Percentiles rank a stretch among this genome's conserved stretches.
These are phyloP conservation scores for Drosophila nasuta DNA, from an alignment of 1,140 invertebrate species.

Conservation along the genomic window DNA sequence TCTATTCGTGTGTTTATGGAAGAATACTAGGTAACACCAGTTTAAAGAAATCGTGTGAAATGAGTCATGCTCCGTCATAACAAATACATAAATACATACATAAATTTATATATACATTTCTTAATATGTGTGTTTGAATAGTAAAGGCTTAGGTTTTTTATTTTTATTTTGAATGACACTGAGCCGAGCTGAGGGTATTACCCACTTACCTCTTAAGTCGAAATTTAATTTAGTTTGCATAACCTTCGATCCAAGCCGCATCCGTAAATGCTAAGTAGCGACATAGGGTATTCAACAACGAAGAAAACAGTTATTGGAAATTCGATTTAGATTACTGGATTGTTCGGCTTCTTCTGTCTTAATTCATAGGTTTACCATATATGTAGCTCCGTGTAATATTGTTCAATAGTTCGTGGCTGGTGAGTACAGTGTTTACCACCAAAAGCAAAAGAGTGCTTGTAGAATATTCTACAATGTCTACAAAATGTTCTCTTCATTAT, in stretches of 20 bases:
- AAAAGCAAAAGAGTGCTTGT: too few relatives aligned
- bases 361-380: too few relatives aligned
- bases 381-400: neutral
- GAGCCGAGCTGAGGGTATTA: constrained; percentile 32
- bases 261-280: neutral
- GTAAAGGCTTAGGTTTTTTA: neutral
- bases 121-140: constrained; percentile 8
- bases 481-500: too few relatives aligned
- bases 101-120: constrained; percentile 18
- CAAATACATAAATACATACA: neutral
- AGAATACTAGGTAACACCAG: constrained; percentile 50
- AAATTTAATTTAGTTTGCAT: constrained; percentile 37
- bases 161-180: constrained; percentile 30
- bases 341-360: too few relatives aligned
- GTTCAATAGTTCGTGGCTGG: too few relatives aligned
- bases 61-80: constrained; percentile 51
- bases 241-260: constrained; percentile 22
- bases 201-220: constrained; percentile 54
- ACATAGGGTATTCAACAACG: too few relatives aligned
- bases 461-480: too few relatives aligned
- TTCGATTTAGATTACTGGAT: too few relatives aligned
- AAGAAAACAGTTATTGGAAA: too few relatives aligned
- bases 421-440: too few relatives aligned
- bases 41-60: constrained; percentile 52
- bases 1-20: neutral